Conservation (phyloP, 2,113 vertebrate genomes). For the Forbesichthys papilliferus region DNA sequence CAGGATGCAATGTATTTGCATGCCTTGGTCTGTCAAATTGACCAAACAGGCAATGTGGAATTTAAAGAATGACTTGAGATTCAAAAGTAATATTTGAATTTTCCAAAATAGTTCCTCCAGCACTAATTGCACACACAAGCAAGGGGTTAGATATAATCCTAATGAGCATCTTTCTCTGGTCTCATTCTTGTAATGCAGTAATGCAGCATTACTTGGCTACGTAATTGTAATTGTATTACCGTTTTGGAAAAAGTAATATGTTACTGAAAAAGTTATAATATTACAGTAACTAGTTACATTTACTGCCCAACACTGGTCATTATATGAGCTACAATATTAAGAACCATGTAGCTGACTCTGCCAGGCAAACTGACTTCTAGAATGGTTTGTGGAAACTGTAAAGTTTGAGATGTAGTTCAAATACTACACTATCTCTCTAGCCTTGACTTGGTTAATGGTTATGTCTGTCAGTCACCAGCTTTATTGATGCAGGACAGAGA, state of each 20-base stretch:
- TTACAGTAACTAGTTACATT: neutral
- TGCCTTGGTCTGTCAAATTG: slow-evolving; percentile 59
- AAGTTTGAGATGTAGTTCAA: slow-evolving; percentile 28
- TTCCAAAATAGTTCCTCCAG: slow-evolving; percentile 40
- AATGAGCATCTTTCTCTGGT: neutral
- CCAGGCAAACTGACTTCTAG: neutral
- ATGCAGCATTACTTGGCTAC: too few species aligned
- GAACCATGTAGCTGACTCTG: neutral
- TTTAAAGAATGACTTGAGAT: slow-evolving; percentile 58
- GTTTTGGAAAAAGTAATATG: too few species aligned
- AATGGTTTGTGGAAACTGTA: slow-evolving; percentile 2
- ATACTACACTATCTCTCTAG: slow-evolving; percentile 44
- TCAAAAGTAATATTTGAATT: slow-evolving; percentile 36
- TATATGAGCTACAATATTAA: neutral
- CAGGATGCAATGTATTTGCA: slow-evolving; percentile 27
- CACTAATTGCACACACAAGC: slow-evolving; percentile 12
- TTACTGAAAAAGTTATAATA: too few species aligned
- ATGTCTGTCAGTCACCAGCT: slow-evolving; percentile 27
- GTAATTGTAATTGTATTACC: too few species aligned
- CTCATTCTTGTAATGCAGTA: too few species aligned
- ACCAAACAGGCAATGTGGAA: slow-evolving; percentile 50
- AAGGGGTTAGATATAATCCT: slow-evolving; percentile 21
- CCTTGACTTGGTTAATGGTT: slow-evolving; percentile 64
- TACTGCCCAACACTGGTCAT: neutral
- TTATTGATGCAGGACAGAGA: slow-evolving; percentile 24